These are phyloP conservation scores for Stictocephala bisonia DNA, from an alignment of 2,888 invertebrate genomes.

Conservation along the genomic window DNA sequence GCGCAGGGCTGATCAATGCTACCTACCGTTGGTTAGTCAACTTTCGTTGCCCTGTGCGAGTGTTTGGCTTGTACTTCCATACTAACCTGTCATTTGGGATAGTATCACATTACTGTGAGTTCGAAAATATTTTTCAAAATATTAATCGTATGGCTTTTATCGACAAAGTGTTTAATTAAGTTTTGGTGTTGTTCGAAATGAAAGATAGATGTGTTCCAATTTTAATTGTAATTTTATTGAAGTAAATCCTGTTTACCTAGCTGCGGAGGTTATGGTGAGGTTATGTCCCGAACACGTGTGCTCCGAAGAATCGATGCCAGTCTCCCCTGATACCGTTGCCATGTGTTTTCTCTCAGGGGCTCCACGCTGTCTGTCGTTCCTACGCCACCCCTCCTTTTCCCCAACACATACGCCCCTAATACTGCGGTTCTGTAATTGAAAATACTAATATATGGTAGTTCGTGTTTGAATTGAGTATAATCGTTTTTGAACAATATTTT, in stretches of 20 bases:
- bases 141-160: too few species aligned
- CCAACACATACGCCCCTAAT: neutral
- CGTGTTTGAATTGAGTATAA: too few species aligned
- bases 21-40: slow-evolving; percentile 10
- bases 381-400: neutral
- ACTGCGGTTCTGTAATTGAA: neutral
- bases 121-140: too few species aligned
- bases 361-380: slow-evolving; percentile 12
- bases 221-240: too few species aligned
- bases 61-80: neutral
- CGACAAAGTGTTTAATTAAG: too few species aligned
- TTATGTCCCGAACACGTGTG: slow-evolving; percentile 28
- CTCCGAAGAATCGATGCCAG: neutral
- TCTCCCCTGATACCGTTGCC: neutral
- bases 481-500: too few species aligned
- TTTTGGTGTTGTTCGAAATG: too few species aligned
- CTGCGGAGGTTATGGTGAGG: slow-evolving; percentile 24
- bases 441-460: too few species aligned
- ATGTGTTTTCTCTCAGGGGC: neutral
- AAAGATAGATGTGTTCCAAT: too few species aligned
- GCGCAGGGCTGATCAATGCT: slow-evolving; percentile 40
- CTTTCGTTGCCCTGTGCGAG: slow-evolving; percentile 1
- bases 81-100: too few species aligned
- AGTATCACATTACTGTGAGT: too few species aligned
- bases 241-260: neutral